Conservation (phyloP, 2,888 invertebrate species). For the Tupiocoris notatus region DNA sequence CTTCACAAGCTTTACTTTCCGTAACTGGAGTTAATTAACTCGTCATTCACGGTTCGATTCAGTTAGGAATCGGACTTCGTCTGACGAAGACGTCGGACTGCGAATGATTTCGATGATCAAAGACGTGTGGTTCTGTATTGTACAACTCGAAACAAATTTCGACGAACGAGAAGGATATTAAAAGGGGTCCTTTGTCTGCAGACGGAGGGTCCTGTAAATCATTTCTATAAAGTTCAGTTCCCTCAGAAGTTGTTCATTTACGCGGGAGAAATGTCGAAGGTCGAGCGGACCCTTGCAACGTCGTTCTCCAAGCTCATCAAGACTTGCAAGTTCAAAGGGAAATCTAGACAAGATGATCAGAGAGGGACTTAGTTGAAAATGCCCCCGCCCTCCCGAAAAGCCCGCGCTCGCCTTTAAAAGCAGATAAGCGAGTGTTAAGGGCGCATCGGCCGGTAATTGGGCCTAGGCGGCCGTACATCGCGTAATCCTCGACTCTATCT, state of each 20-base stretch:
- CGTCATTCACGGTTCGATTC: no score
- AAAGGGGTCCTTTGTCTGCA: neutral
- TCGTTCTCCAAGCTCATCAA: neutral
- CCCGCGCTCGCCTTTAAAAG: neutral
- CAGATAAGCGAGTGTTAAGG: neutral
- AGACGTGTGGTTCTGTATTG: neutral
- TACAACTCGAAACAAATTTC: neutral
- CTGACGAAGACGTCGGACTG: no score
- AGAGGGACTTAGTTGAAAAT: neutral
- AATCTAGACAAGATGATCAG: neutral
- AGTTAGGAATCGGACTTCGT: no score
- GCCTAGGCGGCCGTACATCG: conserved; percentile 28
- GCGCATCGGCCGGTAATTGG: conserved; percentile 37
- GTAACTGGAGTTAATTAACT: no score
- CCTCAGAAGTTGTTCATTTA: neutral
- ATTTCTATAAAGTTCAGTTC: neutral
- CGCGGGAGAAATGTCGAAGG: neutral
- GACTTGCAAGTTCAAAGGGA: neutral
- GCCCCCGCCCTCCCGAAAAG: neutral
- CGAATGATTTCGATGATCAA: neutral
- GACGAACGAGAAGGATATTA: neutral
- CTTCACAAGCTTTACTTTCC: no score
- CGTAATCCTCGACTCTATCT: conserved; percentile 33
- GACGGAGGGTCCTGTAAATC: neutral
- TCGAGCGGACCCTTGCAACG: neutral